Evolutionary conservation across 92 coral and sea anemone genomes (phyloP).

Genomic region (Diadumene lineata): DNA sequence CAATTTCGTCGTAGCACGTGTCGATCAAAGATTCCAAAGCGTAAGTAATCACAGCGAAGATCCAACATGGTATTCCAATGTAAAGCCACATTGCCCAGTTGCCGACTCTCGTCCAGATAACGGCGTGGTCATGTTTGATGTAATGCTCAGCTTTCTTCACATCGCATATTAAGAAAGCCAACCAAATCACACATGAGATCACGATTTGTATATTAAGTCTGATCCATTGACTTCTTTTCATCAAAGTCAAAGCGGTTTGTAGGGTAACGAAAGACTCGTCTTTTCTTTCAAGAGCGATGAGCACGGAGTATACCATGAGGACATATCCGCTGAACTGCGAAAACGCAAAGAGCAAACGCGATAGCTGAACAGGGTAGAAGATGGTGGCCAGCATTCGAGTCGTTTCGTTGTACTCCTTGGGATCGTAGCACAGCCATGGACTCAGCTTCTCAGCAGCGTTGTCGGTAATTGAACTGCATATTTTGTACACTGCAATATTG

Average conservation of each 20-base stretch:
- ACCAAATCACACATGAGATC: slow-evolving; percentile 23
- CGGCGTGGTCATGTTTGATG: slow-evolving; percentile 15
- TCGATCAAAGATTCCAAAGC: slow-evolving; percentile 32
- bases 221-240: slow-evolving; percentile 34
- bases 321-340: slow-evolving; percentile 28
- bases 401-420: not conserved
- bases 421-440: slow-evolving; percentile 38
- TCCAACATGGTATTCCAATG: slow-evolving; percentile 32
- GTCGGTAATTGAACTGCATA: slow-evolving; percentile 15
- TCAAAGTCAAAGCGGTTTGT: not conserved
- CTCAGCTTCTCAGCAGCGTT: slow-evolving; percentile 9
- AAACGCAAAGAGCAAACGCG: slow-evolving; percentile 19
- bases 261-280: not conserved
- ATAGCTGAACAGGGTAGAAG: slow-evolving; percentile 16
- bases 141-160: slow-evolving; percentile 3
- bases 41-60: slow-evolving; percentile 25
- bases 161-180: slow-evolving; percentile 16
- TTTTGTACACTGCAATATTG: slow-evolving; percentile 14
- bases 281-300: not conserved
- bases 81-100: slow-evolving; percentile 26
- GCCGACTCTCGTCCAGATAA: slow-evolving; percentile 16
- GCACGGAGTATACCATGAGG: slow-evolving; percentile 15
- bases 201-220: slow-evolving; percentile 21
- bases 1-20: slow-evolving; percentile 18
- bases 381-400: slow-evolving; percentile 1